A percentile compares a stretch with the other conserved stretches of the same genome.
These are phyloP conservation scores for Odocoileus virginianus DNA, from an alignment of 2,113 vertebrate genomes.

Conservation along the genomic window DNA sequence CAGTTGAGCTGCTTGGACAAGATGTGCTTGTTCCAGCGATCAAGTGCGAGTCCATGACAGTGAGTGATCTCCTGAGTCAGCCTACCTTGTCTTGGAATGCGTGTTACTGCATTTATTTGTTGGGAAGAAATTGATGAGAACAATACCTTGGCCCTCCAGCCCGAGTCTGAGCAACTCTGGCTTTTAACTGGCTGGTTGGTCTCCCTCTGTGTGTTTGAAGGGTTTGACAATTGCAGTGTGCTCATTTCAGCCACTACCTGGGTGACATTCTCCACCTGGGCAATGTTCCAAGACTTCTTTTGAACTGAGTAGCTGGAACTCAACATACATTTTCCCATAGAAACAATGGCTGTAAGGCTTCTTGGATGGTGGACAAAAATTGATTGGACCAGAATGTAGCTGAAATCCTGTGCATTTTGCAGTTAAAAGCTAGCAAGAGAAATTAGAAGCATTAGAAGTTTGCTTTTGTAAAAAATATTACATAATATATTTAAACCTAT, in stretches of 20 bases:
- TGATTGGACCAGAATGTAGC: conserved; percentile 12
- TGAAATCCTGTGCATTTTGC: conserved; percentile 2
- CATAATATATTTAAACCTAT: not conserved
- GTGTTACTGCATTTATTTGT: conserved; percentile 34
- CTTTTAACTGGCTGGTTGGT: not conserved
- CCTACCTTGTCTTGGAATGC: conserved; percentile 15
- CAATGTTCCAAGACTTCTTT: conserved; percentile 48
- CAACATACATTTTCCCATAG: conserved; percentile 40
- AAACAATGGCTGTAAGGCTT: conserved; percentile 54
- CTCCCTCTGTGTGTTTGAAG: not conserved
- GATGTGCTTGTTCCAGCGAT: conserved; percentile 26
- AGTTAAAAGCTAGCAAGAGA: conserved; percentile 34
- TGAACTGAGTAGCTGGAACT: conserved; percentile 45
- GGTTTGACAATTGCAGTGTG: not conserved
- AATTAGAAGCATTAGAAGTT: conserved; percentile 20
- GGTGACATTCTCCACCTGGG: not conserved
- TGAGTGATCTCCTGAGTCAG: conserved; percentile 30
- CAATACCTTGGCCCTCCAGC: not conserved
- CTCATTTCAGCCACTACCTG: conserved; percentile 48
- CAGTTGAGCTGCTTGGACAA: conserved; percentile 32
- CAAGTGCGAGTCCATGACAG: conserved; percentile 63
- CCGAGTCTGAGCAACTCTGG: not conserved
- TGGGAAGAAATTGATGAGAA: conserved; percentile 25
- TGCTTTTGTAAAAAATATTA: not conserved
- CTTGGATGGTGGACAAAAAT: conserved; percentile 59